These are phyloP conservation scores for Apodemia hepburni DNA, from an alignment of 2,888 invertebrate species.

Conservation along the genomic window DNA sequence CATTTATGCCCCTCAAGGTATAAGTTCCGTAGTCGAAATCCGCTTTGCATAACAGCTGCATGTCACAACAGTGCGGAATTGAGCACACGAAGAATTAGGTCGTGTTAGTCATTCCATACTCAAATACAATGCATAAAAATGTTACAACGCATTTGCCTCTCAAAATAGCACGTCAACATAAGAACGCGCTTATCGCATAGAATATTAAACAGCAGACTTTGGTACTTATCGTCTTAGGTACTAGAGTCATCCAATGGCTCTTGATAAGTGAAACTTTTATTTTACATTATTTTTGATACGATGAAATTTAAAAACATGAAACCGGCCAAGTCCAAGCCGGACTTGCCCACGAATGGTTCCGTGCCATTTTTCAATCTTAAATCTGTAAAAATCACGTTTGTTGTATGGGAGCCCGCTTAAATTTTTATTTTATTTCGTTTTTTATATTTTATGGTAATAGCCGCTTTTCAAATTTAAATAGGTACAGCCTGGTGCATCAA, in stretches of 20 bases:
- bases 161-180: slow-evolving; percentile 6
- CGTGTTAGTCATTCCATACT: slow-evolving; percentile 51
- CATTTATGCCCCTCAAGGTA: slow-evolving; percentile 19
- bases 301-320: too few species aligned
- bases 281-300: too few species aligned
- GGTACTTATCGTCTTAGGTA: too few species aligned
- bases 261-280: neutral
- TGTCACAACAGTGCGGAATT: slow-evolving; percentile 43
- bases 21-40: slow-evolving; percentile 40
- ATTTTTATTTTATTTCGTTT: too few species aligned
- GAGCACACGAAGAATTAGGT: slow-evolving; percentile 52
- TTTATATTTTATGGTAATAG: too few species aligned
- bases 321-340: too few species aligned
- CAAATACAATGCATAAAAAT: slow-evolving; percentile 1
- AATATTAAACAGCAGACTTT: neutral
- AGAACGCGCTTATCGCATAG: slow-evolving; percentile 10
- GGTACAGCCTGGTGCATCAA: too few species aligned
- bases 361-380: too few species aligned
- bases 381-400: too few species aligned
- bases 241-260: neutral
- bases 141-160: slow-evolving; percentile 2
- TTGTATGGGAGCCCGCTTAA: too few species aligned
- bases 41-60: slow-evolving; percentile 65
- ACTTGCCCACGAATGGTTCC: too few species aligned
- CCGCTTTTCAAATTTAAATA: too few species aligned